Conservation (phyloP, 2,888 invertebrate genomes). For the Esperia sulphurella region DNA sequence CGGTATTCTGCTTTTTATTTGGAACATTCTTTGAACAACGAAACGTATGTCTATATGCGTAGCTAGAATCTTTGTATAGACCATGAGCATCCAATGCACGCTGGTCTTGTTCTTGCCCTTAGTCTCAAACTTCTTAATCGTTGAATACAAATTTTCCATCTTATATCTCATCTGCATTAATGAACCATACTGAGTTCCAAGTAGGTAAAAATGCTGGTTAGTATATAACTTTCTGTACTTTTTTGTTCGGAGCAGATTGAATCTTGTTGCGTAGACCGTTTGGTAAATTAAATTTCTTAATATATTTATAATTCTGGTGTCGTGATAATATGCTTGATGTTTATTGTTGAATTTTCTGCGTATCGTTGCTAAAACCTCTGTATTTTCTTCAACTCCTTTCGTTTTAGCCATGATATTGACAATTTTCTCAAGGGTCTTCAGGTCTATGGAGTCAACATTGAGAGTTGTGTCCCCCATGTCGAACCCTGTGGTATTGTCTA, state of each 20-base stretch:
- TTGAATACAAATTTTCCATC: not conserved
- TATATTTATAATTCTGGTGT: too few relatives aligned
- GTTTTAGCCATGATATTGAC: too few relatives aligned
- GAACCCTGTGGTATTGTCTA: constrained; percentile 7
- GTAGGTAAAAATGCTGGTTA: not conserved
- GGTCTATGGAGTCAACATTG: too few relatives aligned
- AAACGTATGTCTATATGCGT: not conserved
- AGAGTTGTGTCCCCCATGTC: too few relatives aligned
- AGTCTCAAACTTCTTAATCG: too few relatives aligned
- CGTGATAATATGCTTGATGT: too few relatives aligned
- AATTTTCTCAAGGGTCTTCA: too few relatives aligned
- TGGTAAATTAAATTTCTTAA: constrained; percentile 13
- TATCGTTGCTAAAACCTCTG: too few relatives aligned
- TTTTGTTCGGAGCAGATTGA: constrained; percentile 23
- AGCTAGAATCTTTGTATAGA: not conserved
- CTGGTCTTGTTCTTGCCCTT: too few relatives aligned
- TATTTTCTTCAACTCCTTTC: too few relatives aligned
- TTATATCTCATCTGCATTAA: not conserved
- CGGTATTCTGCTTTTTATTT: not conserved
- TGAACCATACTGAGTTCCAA: not conserved
- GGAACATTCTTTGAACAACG: not conserved
- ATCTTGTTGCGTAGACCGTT: constrained; percentile 30
- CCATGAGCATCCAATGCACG: not conserved
- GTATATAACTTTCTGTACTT: not conserved
- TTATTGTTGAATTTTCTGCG: too few relatives aligned